Evolutionary conservation across 2,113 vertebrate species (phyloP).

Genomic region (Pygoscelis adeliae): DNA sequence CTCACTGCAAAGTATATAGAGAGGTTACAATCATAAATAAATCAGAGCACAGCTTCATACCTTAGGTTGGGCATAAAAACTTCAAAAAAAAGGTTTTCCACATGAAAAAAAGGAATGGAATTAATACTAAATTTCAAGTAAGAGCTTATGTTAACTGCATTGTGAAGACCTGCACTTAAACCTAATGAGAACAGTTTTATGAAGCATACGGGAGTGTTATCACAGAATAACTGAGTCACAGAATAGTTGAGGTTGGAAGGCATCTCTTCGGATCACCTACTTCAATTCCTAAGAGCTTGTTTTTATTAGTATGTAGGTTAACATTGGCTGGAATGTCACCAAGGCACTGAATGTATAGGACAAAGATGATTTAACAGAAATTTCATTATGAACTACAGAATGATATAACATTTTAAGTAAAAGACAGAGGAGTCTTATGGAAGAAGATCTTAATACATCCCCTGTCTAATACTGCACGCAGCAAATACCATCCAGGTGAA

Average conservation of each 20-base stretch:
- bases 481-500: neutral
- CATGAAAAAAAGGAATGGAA: neutral
- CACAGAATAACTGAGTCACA: neutral
- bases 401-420: neutral
- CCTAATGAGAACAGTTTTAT: neutral
- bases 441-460: neutral
- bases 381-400: neutral
- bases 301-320: neutral
- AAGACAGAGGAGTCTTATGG: neutral
- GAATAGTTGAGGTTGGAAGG: neutral
- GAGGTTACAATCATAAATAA: neutral
- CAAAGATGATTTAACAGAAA: neutral
- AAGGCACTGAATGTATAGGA: neutral
- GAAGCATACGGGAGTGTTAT: neutral
- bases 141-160: neutral
- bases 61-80: neutral
- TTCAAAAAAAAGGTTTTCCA: neutral
- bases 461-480: neutral
- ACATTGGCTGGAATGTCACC: neutral
- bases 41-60: neutral
- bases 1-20: neutral
- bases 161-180: neutral
- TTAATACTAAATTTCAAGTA: neutral
- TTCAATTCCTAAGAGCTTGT: neutral
- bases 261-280: neutral